Conservation (phyloP, 2,888 invertebrate genomes). For the Scaptodrosophila latifasciaeformis region DNA sequence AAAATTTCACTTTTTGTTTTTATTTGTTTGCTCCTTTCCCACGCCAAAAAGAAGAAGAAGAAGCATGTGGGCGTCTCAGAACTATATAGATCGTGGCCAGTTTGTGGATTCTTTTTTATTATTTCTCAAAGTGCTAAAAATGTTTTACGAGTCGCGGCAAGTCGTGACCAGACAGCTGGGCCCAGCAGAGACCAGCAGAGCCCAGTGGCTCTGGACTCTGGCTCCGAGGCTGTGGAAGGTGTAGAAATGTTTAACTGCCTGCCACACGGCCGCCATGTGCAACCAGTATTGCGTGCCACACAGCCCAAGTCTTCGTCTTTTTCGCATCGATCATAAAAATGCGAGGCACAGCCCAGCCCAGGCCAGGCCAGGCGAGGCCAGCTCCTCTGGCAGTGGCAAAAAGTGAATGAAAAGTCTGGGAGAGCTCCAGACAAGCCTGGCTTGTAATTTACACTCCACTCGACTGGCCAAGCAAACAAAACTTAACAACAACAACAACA, state of each 20-base stretch:
- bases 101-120: too few species aligned
- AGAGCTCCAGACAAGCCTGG: conserved; percentile 50
- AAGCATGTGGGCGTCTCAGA: conserved; percentile 1
- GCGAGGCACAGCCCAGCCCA: conserved; percentile 31
- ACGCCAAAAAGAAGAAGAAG: conserved; percentile 17
- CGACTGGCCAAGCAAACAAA: too few species aligned
- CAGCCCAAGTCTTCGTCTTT: conserved; percentile 53
- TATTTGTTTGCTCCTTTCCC: not conserved
- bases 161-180: conserved; percentile 65
- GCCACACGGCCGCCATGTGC: not conserved
- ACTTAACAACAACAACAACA: too few species aligned
- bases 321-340: conserved; percentile 60
- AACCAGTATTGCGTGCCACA: conserved; percentile 26
- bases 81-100: conserved; percentile 56
- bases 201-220: conserved; percentile 17
- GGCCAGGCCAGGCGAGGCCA: conserved; percentile 42
- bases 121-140: conserved; percentile 67
- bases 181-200: conserved; percentile 10
- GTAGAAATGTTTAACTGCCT: conserved; percentile 33
- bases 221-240: conserved; percentile 55
- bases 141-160: conserved; percentile 71
- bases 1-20: too few species aligned
- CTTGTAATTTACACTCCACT: conserved; percentile 64
- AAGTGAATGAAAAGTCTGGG: too few species aligned
- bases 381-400: too few species aligned